Base-by-base conservation (phyloP, 1,140 invertebrate species). In the Anagrus nilaparvatae region DNA sequence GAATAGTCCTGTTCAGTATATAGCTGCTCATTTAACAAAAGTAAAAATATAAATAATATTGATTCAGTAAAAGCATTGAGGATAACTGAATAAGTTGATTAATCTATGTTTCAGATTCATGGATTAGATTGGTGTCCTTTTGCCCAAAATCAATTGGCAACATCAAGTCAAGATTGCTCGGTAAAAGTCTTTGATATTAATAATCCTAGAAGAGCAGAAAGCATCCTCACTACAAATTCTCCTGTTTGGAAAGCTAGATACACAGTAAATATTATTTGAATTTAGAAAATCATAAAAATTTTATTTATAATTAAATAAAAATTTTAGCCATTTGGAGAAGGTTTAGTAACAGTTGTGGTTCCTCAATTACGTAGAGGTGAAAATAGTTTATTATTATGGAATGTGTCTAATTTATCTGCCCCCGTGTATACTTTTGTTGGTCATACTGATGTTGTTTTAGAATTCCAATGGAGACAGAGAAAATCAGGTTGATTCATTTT, bases 111-210 rank as follows among this genome's bases (percentile, higher is more conserved):
- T 54, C 39, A 84, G 70, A 93, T 97, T 47, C 84, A 94, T 65
- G 87, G 90, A 42, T 75, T 97, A 27, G 91, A 96, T 61, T 96
- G 92, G 92, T 91, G 81, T 70, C 84, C 87, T 19, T 76, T 75
- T 48, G 76, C 81, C 52, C 87, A 91, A 67, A 83, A 84, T 53
- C 82, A 87, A 52, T 63, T 96, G 40, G 86, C 86, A n/a, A 92
- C 90, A 2, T 87, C 85, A 42, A 91, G 88, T 72, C 90, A 95
- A 69, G 92, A 97, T 70, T 84, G 86, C 47, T 88, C 87, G 30
- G 90, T 96, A 3, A 94, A 94, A 69, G 90, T 94, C 61, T 95
- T 94, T 72, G 88, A 95, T 63, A 84, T 87, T 8, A 82, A 77
- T 28, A 88, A 84, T 75, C 82, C 86, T 7, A 71, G 82, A 48